Conservation (phyloP, 2,888 invertebrate genomes). For the Aspidiotus destructor region DNA sequence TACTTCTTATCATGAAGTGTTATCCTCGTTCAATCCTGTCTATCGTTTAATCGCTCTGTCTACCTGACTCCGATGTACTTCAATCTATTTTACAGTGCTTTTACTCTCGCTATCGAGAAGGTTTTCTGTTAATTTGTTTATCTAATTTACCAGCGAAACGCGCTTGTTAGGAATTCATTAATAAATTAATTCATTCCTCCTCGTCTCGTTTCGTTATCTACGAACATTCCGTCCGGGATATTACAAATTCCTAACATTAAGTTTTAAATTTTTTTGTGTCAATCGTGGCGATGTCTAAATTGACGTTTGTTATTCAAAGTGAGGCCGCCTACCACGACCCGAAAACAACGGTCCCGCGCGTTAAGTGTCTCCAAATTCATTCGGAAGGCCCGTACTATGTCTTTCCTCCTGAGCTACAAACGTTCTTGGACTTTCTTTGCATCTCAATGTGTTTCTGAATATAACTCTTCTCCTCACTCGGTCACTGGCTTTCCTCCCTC, state of each 20-base stretch:
- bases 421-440: conserved; percentile 36
- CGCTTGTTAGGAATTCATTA: conserved; percentile 7
- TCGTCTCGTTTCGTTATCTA: neutral
- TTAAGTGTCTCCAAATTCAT: neutral
- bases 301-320: conserved; percentile 12
- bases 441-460: conserved; percentile 34
- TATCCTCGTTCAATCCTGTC: neutral
- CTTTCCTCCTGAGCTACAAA: conserved; percentile 11
- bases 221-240: neutral
- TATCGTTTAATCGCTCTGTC: neutral
- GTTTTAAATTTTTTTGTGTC: neutral
- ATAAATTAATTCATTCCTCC: conserved; percentile 7
- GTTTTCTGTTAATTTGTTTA: neutral
- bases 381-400: conserved; percentile 2
- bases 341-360: conserved; percentile 8
- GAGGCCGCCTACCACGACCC: conserved; percentile 2
- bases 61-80: neutral
- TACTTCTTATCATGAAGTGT: neutral
- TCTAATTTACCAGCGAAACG: neutral
- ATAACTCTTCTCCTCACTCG: conserved; percentile 34
- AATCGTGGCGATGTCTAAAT: conserved; percentile 4
- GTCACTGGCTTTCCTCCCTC: conserved; percentile 3
- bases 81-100: neutral
- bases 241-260: no score
- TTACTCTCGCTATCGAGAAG: neutral